These are phyloP conservation scores for Abscondita cerata DNA, from an alignment of 2,888 invertebrate species.

Conservation along the genomic window DNA sequence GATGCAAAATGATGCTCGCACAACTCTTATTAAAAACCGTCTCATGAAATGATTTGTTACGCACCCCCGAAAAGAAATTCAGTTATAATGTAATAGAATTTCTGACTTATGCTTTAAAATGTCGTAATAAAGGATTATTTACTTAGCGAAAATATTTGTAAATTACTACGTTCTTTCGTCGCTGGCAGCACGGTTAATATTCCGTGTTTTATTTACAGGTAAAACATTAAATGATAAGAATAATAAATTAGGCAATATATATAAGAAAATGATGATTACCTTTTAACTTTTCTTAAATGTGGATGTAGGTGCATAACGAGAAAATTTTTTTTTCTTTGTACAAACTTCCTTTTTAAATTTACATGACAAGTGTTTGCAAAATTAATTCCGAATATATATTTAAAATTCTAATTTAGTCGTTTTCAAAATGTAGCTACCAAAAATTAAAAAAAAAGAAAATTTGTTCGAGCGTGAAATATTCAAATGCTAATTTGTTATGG, in stretches of 20 bases:
- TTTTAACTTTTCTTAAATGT: not conserved
- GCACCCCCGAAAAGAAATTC: conserved; percentile 21
- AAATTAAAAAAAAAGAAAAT: not conserved
- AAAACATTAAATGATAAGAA: conserved; percentile 9
- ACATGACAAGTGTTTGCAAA: conserved; percentile 4
- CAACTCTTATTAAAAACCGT: conserved; percentile 29
- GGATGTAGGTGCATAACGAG: not conserved
- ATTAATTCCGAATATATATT: not conserved
- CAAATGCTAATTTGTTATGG: not conserved
- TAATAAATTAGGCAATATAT: not conserved
- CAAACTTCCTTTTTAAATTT: not conserved
- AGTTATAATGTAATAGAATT: conserved; percentile 40
- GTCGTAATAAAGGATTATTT: conserved; percentile 40
- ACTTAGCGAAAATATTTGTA: conserved; percentile 34
- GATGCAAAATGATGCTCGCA: conserved; percentile 16
- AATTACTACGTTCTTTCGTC: conserved; percentile 15
- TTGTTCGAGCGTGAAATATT: not conserved
- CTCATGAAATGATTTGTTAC: conserved; percentile 33
- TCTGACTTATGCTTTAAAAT: conserved; percentile 40
- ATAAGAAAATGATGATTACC: not conserved
- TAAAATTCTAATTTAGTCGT: no score
- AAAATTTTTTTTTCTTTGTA: not conserved
- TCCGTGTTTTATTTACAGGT: conserved; percentile 3
- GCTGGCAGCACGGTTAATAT: not conserved
- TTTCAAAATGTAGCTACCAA: no score